phyloP scores from a whole-genome alignment of 2,888 invertebrate species.

The Iselma pallidipennis region DNA sequence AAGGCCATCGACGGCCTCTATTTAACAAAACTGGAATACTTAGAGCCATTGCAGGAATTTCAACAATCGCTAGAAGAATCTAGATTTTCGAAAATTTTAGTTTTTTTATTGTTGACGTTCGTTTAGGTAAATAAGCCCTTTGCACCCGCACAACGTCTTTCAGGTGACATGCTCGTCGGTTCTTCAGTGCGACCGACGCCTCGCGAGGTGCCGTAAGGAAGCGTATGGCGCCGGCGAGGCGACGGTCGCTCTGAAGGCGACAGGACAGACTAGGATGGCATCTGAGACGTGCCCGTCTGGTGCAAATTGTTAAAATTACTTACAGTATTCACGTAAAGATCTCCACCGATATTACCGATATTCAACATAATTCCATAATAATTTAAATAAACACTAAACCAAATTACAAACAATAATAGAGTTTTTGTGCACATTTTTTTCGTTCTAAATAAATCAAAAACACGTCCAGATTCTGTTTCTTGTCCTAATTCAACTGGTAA shows the following conservation, averaged over 20 bases:
- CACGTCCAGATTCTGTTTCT: conserved; percentile 54
- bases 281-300: no score
- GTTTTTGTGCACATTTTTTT: conserved; percentile 68
- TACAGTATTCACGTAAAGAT: conserved; percentile 75
- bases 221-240: no score
- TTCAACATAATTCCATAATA: conserved; percentile 79
- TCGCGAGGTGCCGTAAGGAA: no score
- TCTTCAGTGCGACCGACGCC: no score
- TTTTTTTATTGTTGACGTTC: no score
- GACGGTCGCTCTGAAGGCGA: no score
- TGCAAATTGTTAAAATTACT: conserved; percentile 42
- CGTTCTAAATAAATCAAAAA: conserved; percentile 69
- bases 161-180: no score
- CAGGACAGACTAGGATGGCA: no score
- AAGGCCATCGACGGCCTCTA: conserved; percentile 73
- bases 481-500: conserved; percentile 59
- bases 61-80: conserved; percentile 58
- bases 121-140: no score
- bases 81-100: no score
- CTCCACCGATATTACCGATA: conserved; percentile 73
- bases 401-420: conserved; percentile 70
- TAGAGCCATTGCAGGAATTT: conserved; percentile 76
- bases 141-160: no score
- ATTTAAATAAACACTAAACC: conserved; percentile 78
- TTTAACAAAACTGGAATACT: conserved; percentile 76